These are phyloP conservation scores for Oryctes rhinoceros DNA, from an alignment of 1,140 invertebrate genomes.

Conservation along the genomic window DNA sequence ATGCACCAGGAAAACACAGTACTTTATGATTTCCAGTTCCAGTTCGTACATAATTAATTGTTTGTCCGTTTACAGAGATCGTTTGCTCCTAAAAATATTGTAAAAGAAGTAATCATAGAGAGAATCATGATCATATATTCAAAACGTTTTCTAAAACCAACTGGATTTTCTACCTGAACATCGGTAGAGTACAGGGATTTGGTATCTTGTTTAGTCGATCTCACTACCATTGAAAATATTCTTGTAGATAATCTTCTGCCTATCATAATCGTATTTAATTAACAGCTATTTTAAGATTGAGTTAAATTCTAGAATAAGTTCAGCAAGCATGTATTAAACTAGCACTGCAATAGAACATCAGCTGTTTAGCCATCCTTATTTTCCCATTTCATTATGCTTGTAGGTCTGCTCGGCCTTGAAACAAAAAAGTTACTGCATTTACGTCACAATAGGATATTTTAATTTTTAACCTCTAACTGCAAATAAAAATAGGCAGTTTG, in stretches of 20 bases:
- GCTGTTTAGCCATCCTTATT: too few species aligned
- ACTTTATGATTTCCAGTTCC: constrained; percentile 75
- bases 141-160: background rate
- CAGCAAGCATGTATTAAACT: too few species aligned
- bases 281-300: too few species aligned
- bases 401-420: too few species aligned
- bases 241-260: background rate
- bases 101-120: background rate
- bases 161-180: background rate
- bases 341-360: too few species aligned
- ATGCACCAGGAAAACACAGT: constrained; percentile 78
- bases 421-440: too few species aligned
- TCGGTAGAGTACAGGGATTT: background rate
- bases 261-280: background rate
- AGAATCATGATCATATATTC: too few species aligned
- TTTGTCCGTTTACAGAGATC: constrained; percentile 53
- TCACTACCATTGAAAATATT: background rate
- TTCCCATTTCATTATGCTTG: too few species aligned
- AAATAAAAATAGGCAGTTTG: too few species aligned
- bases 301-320: too few species aligned
- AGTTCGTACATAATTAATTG: constrained; percentile 75
- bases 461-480: too few species aligned
- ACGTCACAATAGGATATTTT: too few species aligned
- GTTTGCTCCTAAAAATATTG: constrained; percentile 51
- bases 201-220: background rate